phyloP scores from a whole-genome alignment of 2,888 invertebrate genomes.

The Dicyrtomina minuta region DNA sequence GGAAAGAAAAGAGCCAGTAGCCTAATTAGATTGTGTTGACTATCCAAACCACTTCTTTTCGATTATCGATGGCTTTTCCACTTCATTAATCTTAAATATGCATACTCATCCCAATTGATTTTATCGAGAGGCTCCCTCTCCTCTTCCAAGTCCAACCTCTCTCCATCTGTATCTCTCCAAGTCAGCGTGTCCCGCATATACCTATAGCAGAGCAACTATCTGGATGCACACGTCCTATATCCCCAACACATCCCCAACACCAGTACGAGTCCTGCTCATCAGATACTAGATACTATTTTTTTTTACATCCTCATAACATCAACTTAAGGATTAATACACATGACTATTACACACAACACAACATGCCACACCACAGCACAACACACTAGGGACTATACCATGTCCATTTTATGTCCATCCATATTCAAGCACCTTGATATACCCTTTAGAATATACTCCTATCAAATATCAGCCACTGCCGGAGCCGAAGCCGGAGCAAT shows the following conservation, averaged over 20 bases:
- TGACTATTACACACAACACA: neutral
- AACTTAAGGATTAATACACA: slow-evolving; percentile 3
- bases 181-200: no score
- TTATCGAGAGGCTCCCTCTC: slow-evolving; percentile 15
- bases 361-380: neutral
- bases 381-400: neutral
- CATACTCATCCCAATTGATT: slow-evolving; percentile 37
- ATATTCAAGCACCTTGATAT: neutral
- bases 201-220: no score
- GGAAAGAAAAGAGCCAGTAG: slow-evolving; percentile 31
- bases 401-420: neutral
- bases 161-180: no score
- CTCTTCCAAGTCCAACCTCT: neutral
- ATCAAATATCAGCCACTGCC: neutral
- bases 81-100: slow-evolving; percentile 38
- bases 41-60: slow-evolving; percentile 34
- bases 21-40: slow-evolving; percentile 41
- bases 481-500: no score
- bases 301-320: slow-evolving; percentile 10
- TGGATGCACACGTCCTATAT: no score
- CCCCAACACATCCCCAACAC: no score
- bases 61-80: slow-evolving; percentile 35
- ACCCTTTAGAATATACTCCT: neutral
- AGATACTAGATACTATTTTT: neutral
- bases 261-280: neutral